These are phyloP conservation scores for Metellina segmentata DNA, from an alignment of 2,888 invertebrate species.

Conservation along the genomic window DNA sequence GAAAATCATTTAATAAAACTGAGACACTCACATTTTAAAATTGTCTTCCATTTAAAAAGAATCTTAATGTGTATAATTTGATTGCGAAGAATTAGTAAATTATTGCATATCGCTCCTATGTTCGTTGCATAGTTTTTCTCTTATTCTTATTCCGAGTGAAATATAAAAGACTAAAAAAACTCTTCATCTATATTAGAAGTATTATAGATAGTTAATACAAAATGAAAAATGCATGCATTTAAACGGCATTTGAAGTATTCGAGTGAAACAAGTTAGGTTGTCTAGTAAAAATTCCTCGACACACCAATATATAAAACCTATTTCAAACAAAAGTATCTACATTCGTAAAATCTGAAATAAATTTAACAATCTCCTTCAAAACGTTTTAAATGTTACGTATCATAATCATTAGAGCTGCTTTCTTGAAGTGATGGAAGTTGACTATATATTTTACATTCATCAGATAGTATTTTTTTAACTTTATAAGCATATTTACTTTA, in stretches of 20 bases:
- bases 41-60: too few relatives aligned
- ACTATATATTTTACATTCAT: slow-evolving; percentile 10
- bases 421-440: not conserved
- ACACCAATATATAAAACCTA: not conserved
- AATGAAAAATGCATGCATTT: not conserved
- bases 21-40: too few relatives aligned
- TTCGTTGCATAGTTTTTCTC: not conserved
- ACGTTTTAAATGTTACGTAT: not conserved
- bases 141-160: not conserved
- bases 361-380: not conserved
- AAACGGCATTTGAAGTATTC: not conserved
- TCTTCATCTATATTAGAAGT: not conserved
- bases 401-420: slow-evolving; percentile 1
- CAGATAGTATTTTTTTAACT: not conserved
- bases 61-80: too few relatives aligned
- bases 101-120: too few relatives aligned
- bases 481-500: not conserved
- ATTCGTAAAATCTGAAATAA: not conserved
- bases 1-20: too few relatives aligned
- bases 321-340: not conserved
- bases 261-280: not conserved
- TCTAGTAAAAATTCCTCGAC: not conserved
- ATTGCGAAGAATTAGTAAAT: too few relatives aligned
- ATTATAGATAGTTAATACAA: not conserved
- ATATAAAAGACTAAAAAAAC: not conserved